These are phyloP conservation scores for Caranx ignobilis DNA, from an alignment of 2,113 vertebrate species.

Conservation along the genomic window DNA sequence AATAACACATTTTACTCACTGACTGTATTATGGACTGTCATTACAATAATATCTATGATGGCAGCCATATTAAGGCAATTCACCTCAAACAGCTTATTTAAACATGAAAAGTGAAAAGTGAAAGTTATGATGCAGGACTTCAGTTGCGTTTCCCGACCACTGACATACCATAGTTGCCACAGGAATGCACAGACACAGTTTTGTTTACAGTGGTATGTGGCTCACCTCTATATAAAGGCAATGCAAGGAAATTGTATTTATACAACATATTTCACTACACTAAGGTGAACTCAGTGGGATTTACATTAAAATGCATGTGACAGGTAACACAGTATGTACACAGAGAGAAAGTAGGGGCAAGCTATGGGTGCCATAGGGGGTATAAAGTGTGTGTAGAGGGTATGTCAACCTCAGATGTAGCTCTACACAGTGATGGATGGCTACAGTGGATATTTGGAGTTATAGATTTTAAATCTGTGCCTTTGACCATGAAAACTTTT, in stretches of 20 bases:
- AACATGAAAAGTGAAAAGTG: conserved; percentile 1
- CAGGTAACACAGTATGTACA: background rate
- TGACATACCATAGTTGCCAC: conserved; percentile 24
- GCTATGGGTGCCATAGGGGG: background rate
- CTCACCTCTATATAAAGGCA: conserved; percentile 21
- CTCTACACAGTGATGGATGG: background rate
- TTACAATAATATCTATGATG: background rate
- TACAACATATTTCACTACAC: conserved; percentile 13
- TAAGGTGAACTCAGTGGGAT: background rate
- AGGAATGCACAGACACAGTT: conserved; percentile 36
- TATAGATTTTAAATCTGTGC: background rate
- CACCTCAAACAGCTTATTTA: conserved; percentile 21
- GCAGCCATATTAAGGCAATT: conserved; percentile 5
- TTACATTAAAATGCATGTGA: background rate
- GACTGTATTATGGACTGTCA: background rate
- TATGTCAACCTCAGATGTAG: background rate
- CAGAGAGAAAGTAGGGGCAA: background rate
- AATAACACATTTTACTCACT: background rate
- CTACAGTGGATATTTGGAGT: background rate
- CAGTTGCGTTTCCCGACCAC: background rate
- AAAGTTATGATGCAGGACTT: background rate
- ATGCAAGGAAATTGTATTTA: conserved; percentile 24
- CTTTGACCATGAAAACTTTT: background rate
- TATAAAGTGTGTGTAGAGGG: background rate
- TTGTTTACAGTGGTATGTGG: conserved; percentile 32